These are phyloP conservation scores for Dinocampus coccinellae DNA, from an alignment of 2,888 invertebrate species.

Conservation along the genomic window DNA sequence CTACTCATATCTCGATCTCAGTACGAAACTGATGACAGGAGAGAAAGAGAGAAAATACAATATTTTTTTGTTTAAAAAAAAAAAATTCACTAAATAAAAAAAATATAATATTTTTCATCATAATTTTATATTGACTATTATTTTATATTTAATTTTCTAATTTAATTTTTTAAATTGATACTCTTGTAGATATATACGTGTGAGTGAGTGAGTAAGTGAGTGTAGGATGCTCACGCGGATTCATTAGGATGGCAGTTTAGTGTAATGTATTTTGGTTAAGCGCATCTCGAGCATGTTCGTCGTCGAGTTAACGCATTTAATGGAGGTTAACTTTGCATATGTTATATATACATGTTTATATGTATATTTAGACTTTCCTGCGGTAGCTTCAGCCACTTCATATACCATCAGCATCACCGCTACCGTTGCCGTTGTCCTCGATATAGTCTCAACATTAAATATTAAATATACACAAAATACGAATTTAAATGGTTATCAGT, in stretches of 20 bases:
- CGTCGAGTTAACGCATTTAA: slow-evolving; percentile 65
- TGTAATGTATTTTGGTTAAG: slow-evolving; percentile 65
- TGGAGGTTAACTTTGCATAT: slow-evolving; percentile 66
- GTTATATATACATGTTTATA: slow-evolving; percentile 38
- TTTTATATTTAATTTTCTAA: neutral
- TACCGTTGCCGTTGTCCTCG: neutral
- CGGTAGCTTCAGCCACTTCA: slow-evolving; percentile 30
- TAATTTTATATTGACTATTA: neutral
- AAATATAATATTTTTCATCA: neutral
- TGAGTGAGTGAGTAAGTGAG: neutral
- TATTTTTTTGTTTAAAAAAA: neutral
- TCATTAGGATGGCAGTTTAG: slow-evolving; percentile 44
- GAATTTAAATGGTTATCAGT: neutral
- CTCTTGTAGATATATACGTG: slow-evolving; percentile 12
- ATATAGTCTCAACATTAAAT: neutral
- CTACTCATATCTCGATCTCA: no score
- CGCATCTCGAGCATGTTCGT: slow-evolving; percentile 62
- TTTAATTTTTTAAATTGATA: neutral
- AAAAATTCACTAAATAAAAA: no score
- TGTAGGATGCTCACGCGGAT: slow-evolving; percentile 20
- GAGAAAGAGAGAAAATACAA: no score
- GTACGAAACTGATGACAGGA: no score
- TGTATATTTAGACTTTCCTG: slow-evolving; percentile 48
- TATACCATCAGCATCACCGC: neutral
- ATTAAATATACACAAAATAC: neutral